Evolutionary conservation across 2,113 vertebrate genomes (phyloP).

Genomic region (Pheucticus melanocephalus): DNA sequence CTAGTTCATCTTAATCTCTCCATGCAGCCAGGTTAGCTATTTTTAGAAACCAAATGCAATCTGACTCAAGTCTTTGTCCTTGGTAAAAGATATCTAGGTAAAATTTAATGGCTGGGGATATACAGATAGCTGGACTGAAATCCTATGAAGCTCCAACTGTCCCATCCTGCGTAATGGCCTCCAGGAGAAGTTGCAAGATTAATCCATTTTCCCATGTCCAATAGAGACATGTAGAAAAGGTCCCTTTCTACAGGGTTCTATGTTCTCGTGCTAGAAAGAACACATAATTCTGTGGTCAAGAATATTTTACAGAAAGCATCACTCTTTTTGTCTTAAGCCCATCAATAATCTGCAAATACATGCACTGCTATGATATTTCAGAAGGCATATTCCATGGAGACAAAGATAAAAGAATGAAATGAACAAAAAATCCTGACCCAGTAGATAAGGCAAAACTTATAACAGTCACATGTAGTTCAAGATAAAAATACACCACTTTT

Average conservation of each 20-base stretch:
- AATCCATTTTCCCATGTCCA: not conserved
- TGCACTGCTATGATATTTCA: not conserved
- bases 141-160: not conserved
- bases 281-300: not conserved
- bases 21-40: not conserved
- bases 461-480: not conserved
- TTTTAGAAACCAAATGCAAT: not conserved
- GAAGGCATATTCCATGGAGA: not conserved
- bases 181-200: not conserved
- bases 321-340: not conserved
- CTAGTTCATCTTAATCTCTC: not conserved
- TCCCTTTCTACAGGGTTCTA: not conserved
- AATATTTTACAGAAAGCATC: not conserved
- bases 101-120: not conserved
- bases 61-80: not conserved
- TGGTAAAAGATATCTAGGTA: not conserved
- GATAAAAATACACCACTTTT: not conserved
- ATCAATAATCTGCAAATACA: not conserved
- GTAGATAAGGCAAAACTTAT: not conserved
- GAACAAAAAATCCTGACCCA: not conserved
- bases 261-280: not conserved
- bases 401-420: not conserved
- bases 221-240: not conserved
- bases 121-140: not conserved
- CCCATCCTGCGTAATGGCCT: not conserved